Percentiles rank a stretch among this genome's conserved stretches.
These are phyloP conservation scores for Brenthis daphne DNA, from an alignment of 2,888 invertebrate genomes.

Conservation along the genomic window DNA sequence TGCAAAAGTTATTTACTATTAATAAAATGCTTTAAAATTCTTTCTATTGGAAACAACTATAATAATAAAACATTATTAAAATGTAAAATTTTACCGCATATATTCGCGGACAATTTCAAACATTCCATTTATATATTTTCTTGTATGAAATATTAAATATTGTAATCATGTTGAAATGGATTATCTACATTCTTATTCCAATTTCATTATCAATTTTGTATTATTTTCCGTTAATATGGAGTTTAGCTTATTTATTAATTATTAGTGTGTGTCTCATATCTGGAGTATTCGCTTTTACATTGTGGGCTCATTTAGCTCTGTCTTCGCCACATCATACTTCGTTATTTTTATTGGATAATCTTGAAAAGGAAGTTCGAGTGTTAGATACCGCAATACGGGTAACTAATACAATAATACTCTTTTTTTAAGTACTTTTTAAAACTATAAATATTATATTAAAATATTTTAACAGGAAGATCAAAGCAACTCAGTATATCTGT, in stretches of 20 bases:
- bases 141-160: conserved; percentile 14
- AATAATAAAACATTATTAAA: conserved; percentile 12
- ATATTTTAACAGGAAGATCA: conserved; percentile 63
- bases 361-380: conserved; percentile 83
- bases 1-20: not conserved
- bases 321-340: conserved; percentile 85
- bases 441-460: conserved; percentile 11
- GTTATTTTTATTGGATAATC: conserved; percentile 80
- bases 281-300: conserved; percentile 62
- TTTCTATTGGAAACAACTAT: not conserved
- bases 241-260: conserved; percentile 57
- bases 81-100: conserved; percentile 18
- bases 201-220: conserved; percentile 58
- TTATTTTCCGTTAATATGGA: conserved; percentile 64
- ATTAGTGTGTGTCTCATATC: conserved; percentile 57
- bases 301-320: conserved; percentile 85
- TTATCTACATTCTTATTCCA: conserved; percentile 53
- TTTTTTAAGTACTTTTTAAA: not conserved
- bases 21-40: conserved; percentile 2
- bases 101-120: conserved; percentile 20
- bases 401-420: conserved; percentile 35
- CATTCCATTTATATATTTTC: conserved; percentile 21
- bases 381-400: conserved; percentile 85
- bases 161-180: conserved; percentile 61
- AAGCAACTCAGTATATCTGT: conserved; percentile 63